These are phyloP conservation scores for Mobula hypostoma DNA, from an alignment of 2,113 vertebrate genomes.

Conservation along the genomic window DNA sequence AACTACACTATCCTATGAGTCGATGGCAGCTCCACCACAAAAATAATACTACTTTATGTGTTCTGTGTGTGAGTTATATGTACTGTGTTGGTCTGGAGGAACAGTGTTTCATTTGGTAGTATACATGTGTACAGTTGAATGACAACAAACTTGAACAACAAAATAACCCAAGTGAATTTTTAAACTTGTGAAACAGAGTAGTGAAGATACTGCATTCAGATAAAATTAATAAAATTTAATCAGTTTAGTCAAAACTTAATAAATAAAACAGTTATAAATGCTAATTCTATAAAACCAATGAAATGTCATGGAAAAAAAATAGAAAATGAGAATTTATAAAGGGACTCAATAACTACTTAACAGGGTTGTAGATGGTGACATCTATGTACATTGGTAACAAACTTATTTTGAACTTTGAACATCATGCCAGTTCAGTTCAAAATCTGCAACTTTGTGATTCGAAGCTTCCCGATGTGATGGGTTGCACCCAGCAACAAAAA, in stretches of 20 bases:
- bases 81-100: no score
- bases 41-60: no score
- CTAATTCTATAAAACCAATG: background rate
- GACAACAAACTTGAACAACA: background rate
- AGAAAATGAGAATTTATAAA: background rate
- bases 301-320: constrained; percentile 1
- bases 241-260: background rate
- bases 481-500: background rate
- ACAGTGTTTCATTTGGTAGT: no score
- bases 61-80: no score
- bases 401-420: background rate
- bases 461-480: background rate
- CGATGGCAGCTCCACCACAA: no score
- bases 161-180: background rate
- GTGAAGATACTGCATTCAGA: background rate
- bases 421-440: background rate
- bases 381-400: no score
- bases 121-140: no score
- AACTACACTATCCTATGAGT: no score
- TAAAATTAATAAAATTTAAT: background rate
- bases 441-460: constrained; percentile 8
- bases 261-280: background rate
- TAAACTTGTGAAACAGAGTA: background rate
- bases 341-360: background rate
- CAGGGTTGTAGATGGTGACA: no score